Percentiles rank a stretch among this genome's conserved stretches.
These are phyloP conservation scores for Pseudoips prasinana DNA, from an alignment of 2,888 invertebrate species.

Conservation along the genomic window DNA sequence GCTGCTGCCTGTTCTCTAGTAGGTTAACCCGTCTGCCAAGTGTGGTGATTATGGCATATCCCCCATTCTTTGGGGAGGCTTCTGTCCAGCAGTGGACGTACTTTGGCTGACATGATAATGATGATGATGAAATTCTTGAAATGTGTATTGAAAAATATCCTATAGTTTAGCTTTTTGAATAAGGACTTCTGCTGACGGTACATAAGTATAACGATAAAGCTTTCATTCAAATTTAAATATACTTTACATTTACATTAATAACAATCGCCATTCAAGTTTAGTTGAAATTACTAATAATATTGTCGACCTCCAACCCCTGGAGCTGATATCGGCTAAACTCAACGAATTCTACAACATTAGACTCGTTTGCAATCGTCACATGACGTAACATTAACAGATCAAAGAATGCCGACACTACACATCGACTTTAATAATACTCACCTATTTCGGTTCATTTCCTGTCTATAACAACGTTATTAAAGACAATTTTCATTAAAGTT, in stretches of 20 bases:
- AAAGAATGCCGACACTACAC: conserved; percentile 40
- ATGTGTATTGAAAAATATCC: too few species aligned
- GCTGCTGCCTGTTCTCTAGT: too few species aligned
- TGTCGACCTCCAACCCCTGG: conserved; percentile 41
- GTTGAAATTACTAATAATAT: conserved; percentile 38
- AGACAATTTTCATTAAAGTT: too few species aligned
- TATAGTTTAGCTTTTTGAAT: too few species aligned
- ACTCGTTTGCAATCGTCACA: conserved; percentile 35
- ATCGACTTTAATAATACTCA: conserved; percentile 3
- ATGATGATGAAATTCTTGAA: too few species aligned
- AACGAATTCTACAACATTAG: conserved; percentile 41
- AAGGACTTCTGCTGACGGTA: too few species aligned
- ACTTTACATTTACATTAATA: conserved; percentile 23
- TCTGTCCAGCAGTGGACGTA: too few species aligned
- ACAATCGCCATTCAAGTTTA: conserved; percentile 38
- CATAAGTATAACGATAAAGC: too few species aligned
- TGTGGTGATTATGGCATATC: too few species aligned
- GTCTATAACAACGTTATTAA: not conserved
- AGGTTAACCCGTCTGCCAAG: too few species aligned
- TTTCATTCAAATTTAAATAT: conserved; percentile 24
- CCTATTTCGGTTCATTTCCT: conserved; percentile 24
- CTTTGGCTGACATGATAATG: too few species aligned
- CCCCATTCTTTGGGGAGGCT: too few species aligned
- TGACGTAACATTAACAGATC: conserved; percentile 37
- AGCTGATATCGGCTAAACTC: conserved; percentile 36